Percentiles rank a stretch among this genome's conserved stretches.
Conservation (phyloP, 2,888 invertebrate species). For the Conomelus anceps region DNA sequence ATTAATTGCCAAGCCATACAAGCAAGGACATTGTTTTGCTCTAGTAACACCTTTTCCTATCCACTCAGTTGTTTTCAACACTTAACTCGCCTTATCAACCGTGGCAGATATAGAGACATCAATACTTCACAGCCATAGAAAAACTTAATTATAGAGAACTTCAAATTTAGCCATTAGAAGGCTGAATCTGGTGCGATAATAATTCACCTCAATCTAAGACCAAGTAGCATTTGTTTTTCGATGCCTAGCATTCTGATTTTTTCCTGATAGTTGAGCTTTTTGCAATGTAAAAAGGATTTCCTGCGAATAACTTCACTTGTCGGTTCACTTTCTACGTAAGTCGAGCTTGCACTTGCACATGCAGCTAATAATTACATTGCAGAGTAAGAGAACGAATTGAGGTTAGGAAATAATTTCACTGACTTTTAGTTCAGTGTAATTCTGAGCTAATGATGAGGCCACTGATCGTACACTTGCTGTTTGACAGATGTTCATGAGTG, state of each 20-base stretch:
- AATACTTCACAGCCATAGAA: not conserved
- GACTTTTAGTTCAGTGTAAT: not conserved
- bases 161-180: not conserved
- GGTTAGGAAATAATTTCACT: not conserved
- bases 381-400: not conserved
- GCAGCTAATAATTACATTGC: not conserved
- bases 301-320: not conserved
- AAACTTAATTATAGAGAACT: not conserved
- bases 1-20: no score
- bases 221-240: not conserved
- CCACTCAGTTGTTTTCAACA: no score
- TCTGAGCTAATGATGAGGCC: not conserved
- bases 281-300: not conserved
- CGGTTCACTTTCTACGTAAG: not conserved
- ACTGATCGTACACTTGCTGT: not conserved
- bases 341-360: not conserved
- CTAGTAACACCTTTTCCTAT: no score
- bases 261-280: not conserved
- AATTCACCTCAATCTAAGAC: not conserved
- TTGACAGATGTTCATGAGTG: not conserved
- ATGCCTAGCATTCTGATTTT: not conserved
- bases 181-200: not conserved
- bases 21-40: no score
- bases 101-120: not conserved
- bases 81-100: not conserved